Evolutionary conservation across 2,888 invertebrate genomes (phyloP), one percentile per base, ranked within the genome.

Genomic region (Xestia xanthographa): DNA sequence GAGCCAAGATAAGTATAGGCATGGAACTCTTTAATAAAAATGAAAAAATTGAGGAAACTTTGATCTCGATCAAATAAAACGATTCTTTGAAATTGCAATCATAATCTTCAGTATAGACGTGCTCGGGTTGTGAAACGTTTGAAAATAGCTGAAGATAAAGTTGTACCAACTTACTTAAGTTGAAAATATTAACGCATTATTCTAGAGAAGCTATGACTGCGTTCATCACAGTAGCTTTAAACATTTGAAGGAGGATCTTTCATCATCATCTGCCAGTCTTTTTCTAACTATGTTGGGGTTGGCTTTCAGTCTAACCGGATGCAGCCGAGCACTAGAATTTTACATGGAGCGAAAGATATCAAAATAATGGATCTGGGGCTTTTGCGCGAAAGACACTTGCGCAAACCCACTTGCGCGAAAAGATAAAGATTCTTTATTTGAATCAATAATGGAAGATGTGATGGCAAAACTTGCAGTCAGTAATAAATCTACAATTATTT

Each of bases 1-100:
- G n/a, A n/a, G n/a, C n/a, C n/a, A n/a, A n/a, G n/a, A n/a, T 77
- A 63, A 20, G 6, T 29, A 50, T n/a, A n/a, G 12, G 12, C 45
- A 45, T 34, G 29, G 14, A 75, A 66, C n/a, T 65, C 26, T n/a
- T n/a, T 43, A 75, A 66, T 29, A 50, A 53, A 17, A 78, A 66
- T 76, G 50, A 53, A 75, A n/a, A 45, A 3, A 76, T 66, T 66
- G 6, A 53, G 50, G 77, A 82, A 81, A 66, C 60, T 75, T 82
- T 78, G 50, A 82, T 53, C 76, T 60, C 66, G 29, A 76, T 50
- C 48, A 81, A 65, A 75, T 62, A 66, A 82, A 78, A 66, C 77
- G 50, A 60, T 53, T 82, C 66, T 66, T 66, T 66, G 66, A 66
- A 76, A 82, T 66, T 53, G 66, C 66, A 66, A 78, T 82, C 48